These are phyloP conservation scores for Eriocheir sinensis DNA, from an alignment of 1,140 invertebrate species.

Conservation along the genomic window DNA sequence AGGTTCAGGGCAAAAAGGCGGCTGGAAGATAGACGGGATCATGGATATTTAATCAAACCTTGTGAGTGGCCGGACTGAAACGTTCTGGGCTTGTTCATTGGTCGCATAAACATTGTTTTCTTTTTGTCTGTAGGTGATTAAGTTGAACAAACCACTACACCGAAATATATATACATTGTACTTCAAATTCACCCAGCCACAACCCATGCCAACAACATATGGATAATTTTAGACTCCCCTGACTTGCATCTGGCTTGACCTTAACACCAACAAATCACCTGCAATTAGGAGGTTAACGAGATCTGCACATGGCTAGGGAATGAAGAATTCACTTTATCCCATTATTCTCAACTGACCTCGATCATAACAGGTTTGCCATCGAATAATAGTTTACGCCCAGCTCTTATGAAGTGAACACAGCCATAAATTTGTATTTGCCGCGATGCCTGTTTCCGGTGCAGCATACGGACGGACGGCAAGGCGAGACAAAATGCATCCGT, in stretches of 20 bases:
- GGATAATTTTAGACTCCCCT: too few species aligned
- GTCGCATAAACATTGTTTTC: slow-evolving; percentile 25
- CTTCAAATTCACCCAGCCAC: too few species aligned
- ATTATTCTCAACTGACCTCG: slow-evolving; percentile 12
- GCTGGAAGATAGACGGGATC: neutral
- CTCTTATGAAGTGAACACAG: too few species aligned
- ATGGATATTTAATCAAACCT: slow-evolving; percentile 1
- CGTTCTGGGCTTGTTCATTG: neutral
- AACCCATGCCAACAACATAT: too few species aligned
- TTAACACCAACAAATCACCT: neutral
- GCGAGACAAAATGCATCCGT: neutral
- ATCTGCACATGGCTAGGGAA: neutral
- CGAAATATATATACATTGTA: neutral
- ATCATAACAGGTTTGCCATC: neutral
- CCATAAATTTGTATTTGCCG: too few species aligned
- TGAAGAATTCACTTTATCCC: neutral
- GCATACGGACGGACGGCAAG: neutral
- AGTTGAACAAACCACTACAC: neutral
- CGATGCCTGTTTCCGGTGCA: neutral
- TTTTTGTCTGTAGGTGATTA: slow-evolving; percentile 14
- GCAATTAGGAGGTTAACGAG: neutral
- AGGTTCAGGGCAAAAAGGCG: neutral
- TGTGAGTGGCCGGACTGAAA: neutral
- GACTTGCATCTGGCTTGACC: too few species aligned
- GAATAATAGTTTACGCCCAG: neutral